Base-by-base conservation (phyloP, 2,113 vertebrate genomes). In the Beaufortia kweichowensis region DNA sequence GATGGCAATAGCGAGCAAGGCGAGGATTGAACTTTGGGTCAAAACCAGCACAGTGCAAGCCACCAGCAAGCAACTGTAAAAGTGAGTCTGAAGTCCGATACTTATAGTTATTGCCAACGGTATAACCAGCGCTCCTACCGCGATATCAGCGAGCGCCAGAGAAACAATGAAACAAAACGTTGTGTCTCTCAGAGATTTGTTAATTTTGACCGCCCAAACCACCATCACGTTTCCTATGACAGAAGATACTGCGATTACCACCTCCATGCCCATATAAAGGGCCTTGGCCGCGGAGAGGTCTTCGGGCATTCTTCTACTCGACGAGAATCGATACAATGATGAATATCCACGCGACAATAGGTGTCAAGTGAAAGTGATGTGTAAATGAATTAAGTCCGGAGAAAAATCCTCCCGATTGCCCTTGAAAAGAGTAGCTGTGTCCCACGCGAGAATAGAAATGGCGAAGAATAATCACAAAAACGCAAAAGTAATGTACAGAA, bases 81-180 rank as follows among this genome's bases (percentile, higher is more conserved):
- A 98, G 89, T 95, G 92, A 1, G 93, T 99, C 86, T 93, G 88
- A 0, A 96, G 95, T 75, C 95, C 96, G 24, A 97, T 92, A 85
- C 94, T 95, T 88, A 99, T 96, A 56, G 96, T 94, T 77, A 99
- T 98, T 82, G 97, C 97, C 69, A 99, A 65, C 0, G 97, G 97
- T 76, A 98, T 98, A 83, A 97, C 97, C 78, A 99, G 90, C 1
- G 95, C 94, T n/a, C 97, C 97, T 79, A 98, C 97, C 0, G 96
- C 95, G 80, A 96, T 97, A 0, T 99, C 96, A 11, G 97, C 97
- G 88, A 97, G 91, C 0, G 97, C 97, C 88, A 99, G 90, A 0
- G 97, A 99, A 4, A 95, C 97, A 8, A 99, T 96, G 88, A 99
- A 99, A 85, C 93, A 96, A 90, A 99, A 98, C 39, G 97, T 99